Evolutionary conservation across 2,888 invertebrate genomes (phyloP), one percentile per base, ranked within the genome.

Genomic region (Acleris cristana): DNA sequence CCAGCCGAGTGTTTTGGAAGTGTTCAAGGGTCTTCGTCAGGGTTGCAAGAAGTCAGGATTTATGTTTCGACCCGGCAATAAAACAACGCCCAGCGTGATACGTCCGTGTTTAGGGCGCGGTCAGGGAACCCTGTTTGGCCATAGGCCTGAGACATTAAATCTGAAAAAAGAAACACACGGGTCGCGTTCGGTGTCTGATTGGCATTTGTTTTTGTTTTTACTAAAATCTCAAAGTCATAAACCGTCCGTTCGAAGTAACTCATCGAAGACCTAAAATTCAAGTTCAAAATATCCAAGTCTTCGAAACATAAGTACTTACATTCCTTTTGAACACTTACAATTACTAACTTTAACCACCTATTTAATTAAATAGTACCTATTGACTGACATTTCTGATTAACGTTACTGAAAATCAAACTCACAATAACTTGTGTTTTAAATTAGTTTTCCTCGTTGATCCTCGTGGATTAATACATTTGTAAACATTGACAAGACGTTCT

Each of bases 51-150:
- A 84, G 83, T 75, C 63, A 72, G 85, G 89, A 90, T 90, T 90
- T 90, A 90, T 88, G 83, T 70, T 69, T 76, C 78, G 83, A 81
- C 86, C 88, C 74, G 69, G 76, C 79, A 75, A 86, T 89, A 88
- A 85, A 88, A 87, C 87, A 83, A 87, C 85, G 85, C 86, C 85
- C 84, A 76, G 71, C 72, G 70, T 69, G 69, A 71, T 72, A 72
- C 73, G 74, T 73, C 72, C 73, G 70, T 73, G 73, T 77, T 76
- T 78, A 45, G 59, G 59, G 45, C 12, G 59, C 51, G 44, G 55
- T 26, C 34, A 23, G 56, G 34, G 59, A 65, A 19, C 60, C 59
- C 30, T 53, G 40, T 48, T 56, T 30, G 49, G 26, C 30, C 61
- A 26, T 45, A 48, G 54, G 54, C 63, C 14, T n/a, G 54, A 19